These are phyloP conservation scores for Zonitis immaculata DNA, from an alignment of 2,888 invertebrate genomes.

Conservation along the genomic window DNA sequence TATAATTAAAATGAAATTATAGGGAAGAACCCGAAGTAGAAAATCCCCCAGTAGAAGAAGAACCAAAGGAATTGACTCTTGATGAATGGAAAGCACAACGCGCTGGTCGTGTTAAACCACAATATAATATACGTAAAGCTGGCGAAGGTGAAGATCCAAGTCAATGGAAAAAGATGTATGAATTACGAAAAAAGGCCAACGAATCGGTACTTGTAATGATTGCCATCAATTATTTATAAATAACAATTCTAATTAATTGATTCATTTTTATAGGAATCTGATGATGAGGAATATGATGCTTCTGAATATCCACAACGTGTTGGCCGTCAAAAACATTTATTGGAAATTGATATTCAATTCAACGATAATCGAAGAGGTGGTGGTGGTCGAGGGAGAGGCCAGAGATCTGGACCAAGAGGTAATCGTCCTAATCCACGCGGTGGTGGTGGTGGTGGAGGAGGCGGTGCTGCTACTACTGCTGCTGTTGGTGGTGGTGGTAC, in stretches of 20 bases:
- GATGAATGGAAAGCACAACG: conserved; percentile 93
- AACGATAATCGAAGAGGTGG: conserved; percentile 73
- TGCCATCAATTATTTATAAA: too few species aligned
- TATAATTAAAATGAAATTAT: neutral
- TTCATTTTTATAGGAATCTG: too few species aligned
- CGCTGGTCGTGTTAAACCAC: conserved; percentile 74
- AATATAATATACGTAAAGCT: conserved; percentile 87
- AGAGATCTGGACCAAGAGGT: conserved; percentile 49
- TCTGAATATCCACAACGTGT: conserved; percentile 81
- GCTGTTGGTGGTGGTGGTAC: conserved; percentile 39
- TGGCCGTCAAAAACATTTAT: conserved; percentile 77
- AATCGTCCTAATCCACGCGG: conserved; percentile 43
- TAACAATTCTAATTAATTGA: too few species aligned
- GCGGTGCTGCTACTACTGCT: too few species aligned
- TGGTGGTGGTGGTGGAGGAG: conserved; percentile 43
- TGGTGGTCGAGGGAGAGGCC: conserved; percentile 58
- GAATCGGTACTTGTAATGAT: conserved; percentile 42
- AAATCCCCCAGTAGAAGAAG: conserved; percentile 60
- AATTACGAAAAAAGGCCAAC: conserved; percentile 69
- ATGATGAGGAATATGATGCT: conserved; percentile 61
- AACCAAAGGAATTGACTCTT: conserved; percentile 81
- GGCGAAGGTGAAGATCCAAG: conserved; percentile 89
- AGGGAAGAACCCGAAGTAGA: conserved; percentile 41
- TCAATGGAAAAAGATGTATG: conserved; percentile 90
- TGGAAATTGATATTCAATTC: conserved; percentile 86